Evolutionary conservation across 2,888 invertebrate species (phyloP).

Genomic region (Philonicus albiceps): DNA sequence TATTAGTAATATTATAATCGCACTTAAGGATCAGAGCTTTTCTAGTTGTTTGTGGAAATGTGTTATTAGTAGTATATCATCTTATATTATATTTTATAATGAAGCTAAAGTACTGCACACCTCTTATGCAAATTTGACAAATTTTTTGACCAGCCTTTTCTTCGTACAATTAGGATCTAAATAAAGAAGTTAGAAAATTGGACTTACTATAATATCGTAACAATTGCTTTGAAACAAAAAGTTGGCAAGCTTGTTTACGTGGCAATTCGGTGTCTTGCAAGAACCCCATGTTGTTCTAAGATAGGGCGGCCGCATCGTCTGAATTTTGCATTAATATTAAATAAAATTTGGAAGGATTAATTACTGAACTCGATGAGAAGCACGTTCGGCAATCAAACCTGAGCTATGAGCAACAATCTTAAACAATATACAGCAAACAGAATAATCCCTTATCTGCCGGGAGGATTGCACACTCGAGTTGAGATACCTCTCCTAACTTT

Average conservation of each 20-base stretch:
- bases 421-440: slow-evolving; percentile 35
- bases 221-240: background rate
- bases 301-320: background rate
- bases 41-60: no score
- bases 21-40: no score
- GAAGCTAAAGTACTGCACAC: no score
- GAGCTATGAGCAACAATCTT: slow-evolving; percentile 40
- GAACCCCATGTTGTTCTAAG: background rate
- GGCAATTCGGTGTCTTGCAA: background rate
- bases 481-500: slow-evolving; percentile 25
- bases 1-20: no score
- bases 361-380: slow-evolving; percentile 30
- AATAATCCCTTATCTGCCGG: slow-evolving; percentile 38
- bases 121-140: no score
- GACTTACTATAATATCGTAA: no score
- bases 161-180: background rate
- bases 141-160: background rate
- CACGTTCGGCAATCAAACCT: slow-evolving; percentile 31
- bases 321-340: slow-evolving; percentile 34
- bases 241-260: background rate
- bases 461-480: slow-evolving; percentile 36
- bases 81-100: no score
- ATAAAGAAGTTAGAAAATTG: background rate
- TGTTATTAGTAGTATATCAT: no score
- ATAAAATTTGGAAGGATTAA: slow-evolving; percentile 34